Evolutionary conservation across 30 jellyfish, hydroid and myxozoan species (phyloP).

Genomic region (Aurelia aurita complex sp. Pacific): DNA sequence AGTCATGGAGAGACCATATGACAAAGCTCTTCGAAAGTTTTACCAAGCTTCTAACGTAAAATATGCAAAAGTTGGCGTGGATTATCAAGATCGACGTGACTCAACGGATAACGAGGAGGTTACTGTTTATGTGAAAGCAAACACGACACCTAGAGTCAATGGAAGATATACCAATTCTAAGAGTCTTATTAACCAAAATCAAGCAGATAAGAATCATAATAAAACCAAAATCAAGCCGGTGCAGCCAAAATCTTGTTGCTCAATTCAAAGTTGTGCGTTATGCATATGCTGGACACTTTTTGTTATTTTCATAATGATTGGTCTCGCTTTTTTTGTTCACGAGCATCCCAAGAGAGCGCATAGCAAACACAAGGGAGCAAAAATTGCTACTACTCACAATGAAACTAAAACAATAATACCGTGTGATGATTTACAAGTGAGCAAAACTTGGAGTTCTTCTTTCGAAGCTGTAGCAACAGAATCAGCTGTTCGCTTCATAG

Average conservation of each 20-base stretch:
- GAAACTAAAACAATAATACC: conserved; percentile 11
- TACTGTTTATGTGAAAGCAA: conserved; percentile 5
- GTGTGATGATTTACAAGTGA: conserved; percentile 62
- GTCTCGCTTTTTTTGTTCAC: conserved; percentile 33
- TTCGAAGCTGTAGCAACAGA: conserved; percentile 76
- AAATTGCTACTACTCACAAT: background rate
- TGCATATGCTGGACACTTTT: background rate
- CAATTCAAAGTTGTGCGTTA: conserved; percentile 10
- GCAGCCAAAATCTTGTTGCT: conserved; percentile 31
- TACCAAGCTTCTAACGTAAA: too few species aligned
- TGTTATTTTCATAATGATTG: conserved; percentile 11
- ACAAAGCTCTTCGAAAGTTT: too few species aligned
- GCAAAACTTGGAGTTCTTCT: conserved; percentile 66
- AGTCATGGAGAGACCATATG: too few species aligned
- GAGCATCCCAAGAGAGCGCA: background rate
- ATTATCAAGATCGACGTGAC: background rate
- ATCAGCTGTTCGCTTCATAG: conserved; percentile 72
- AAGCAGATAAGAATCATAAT: background rate
- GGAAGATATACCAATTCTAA: background rate
- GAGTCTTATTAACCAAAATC: background rate
- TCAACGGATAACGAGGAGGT: background rate
- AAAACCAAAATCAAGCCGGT: conserved; percentile 6
- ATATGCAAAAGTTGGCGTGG: too few species aligned
- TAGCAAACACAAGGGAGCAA: background rate
- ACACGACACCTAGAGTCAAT: background rate